phyloP scores from a whole-genome alignment of 2,888 invertebrate species.

The Pycnomerus fuliginosus region DNA sequence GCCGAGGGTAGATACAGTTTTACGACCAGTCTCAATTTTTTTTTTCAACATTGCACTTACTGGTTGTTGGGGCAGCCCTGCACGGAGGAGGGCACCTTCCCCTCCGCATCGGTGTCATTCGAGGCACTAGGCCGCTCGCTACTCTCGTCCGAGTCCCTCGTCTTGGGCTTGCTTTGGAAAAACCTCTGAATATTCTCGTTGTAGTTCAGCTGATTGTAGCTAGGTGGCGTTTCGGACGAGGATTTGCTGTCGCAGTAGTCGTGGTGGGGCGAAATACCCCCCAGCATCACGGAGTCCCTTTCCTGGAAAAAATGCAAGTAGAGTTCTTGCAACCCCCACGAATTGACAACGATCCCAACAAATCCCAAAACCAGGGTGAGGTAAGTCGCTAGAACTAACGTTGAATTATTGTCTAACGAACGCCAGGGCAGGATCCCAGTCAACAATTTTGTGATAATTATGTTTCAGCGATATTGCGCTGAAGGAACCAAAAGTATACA shows the following conservation, averaged over 20 bases:
- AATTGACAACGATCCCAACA: background rate
- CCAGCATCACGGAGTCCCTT: constrained; percentile 77
- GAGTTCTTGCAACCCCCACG: background rate
- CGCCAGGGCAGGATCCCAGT: too few species aligned
- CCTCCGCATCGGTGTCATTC: constrained; percentile 51
- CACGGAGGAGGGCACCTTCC: constrained; percentile 36
- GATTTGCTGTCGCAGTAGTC: constrained; percentile 78
- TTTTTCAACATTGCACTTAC: too few species aligned
- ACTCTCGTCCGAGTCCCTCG: constrained; percentile 58
- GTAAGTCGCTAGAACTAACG: too few species aligned
- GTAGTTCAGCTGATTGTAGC: constrained; percentile 83
- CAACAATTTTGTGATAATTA: too few species aligned
- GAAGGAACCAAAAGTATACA: too few species aligned
- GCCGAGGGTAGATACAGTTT: too few species aligned
- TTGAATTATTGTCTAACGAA: too few species aligned
- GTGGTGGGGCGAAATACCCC: constrained; percentile 82
- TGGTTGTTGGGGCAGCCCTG: constrained; percentile 42
- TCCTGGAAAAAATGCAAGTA: constrained; percentile 57
- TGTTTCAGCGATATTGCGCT: too few species aligned
- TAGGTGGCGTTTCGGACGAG: constrained; percentile 76
- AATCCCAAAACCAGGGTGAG: background rate
- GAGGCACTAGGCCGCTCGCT: constrained; percentile 46
- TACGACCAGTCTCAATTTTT: too few species aligned
- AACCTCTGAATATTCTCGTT: constrained; percentile 70
- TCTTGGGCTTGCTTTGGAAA: constrained; percentile 67